These are phyloP conservation scores for Chiroxiphia lanceolata DNA, from an alignment of 2,797 vertebrate genomes.

Conservation along the genomic window DNA sequence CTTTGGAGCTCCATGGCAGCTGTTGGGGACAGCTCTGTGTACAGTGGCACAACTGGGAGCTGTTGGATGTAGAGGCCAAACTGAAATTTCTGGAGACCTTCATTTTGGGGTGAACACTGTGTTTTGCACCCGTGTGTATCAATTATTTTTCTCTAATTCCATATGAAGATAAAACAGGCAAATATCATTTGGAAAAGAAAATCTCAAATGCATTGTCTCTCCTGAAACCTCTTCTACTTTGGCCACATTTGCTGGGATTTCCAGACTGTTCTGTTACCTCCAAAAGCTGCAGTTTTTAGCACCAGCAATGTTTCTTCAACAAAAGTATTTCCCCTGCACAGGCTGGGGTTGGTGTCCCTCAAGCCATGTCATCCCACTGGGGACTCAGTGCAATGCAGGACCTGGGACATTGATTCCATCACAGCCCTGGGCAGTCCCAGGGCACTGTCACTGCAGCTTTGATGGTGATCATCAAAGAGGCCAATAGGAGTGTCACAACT, in stretches of 20 bases:
- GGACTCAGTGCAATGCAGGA: not conserved
- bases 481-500: not conserved
- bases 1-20: not conserved
- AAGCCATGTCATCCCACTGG: not conserved
- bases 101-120: not conserved
- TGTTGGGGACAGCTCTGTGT: not conserved
- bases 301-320: not conserved
- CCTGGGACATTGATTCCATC: not conserved
- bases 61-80: not conserved
- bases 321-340: not conserved
- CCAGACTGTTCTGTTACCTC: not conserved
- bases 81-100: not conserved
- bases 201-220: not conserved
- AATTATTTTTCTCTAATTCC: not conserved
- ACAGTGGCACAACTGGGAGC: accelerated
- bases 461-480: not conserved
- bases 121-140: not conserved
- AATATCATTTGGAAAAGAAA: not conserved
- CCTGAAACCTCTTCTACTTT: not conserved
- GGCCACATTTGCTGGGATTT: not conserved
- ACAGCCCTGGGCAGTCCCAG: not conserved
- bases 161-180: not conserved
- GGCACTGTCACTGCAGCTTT: not conserved
- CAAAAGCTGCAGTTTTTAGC: not conserved
- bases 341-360: not conserved